Conservation (phyloP, 1,140 invertebrate species). For the Ostrea denselamellosa region DNA sequence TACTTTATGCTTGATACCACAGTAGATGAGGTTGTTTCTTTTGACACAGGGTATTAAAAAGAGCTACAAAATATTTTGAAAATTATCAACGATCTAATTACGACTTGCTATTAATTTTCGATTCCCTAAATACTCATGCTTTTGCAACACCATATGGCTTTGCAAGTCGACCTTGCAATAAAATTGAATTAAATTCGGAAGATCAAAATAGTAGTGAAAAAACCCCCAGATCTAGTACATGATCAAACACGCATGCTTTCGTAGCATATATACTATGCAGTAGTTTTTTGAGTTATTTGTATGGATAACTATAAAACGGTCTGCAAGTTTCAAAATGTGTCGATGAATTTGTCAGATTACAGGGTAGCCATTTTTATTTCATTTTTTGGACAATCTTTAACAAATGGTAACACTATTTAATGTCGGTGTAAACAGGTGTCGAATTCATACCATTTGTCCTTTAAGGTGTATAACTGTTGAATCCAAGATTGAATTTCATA, state of each 20-base stretch:
- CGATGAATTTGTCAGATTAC: not conserved
- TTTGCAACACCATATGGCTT: not conserved
- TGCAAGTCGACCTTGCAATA: not conserved
- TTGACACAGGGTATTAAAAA: conserved; percentile 7
- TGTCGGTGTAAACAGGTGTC: no score
- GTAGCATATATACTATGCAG: not conserved
- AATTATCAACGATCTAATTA: not conserved
- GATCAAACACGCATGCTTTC: not conserved
- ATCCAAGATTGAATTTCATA: no score
- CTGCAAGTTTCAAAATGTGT: not conserved
- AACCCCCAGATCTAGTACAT: not conserved
- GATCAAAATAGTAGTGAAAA: not conserved
- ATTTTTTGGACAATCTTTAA: no score
- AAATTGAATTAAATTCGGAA: not conserved
- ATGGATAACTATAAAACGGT: not conserved
- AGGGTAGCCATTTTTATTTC: no score
- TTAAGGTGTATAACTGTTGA: not conserved
- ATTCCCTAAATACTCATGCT: not conserved
- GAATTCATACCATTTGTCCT: no score
- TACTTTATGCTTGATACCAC: not conserved
- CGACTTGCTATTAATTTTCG: not conserved
- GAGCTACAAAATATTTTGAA: no score
- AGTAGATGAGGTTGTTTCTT: not conserved
- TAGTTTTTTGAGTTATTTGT: not conserved
- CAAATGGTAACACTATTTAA: no score